Percentiles rank a stretch among this genome's conserved stretches.
Conservation (phyloP, 2,113 vertebrate species). For the Bucco capensis region DNA sequence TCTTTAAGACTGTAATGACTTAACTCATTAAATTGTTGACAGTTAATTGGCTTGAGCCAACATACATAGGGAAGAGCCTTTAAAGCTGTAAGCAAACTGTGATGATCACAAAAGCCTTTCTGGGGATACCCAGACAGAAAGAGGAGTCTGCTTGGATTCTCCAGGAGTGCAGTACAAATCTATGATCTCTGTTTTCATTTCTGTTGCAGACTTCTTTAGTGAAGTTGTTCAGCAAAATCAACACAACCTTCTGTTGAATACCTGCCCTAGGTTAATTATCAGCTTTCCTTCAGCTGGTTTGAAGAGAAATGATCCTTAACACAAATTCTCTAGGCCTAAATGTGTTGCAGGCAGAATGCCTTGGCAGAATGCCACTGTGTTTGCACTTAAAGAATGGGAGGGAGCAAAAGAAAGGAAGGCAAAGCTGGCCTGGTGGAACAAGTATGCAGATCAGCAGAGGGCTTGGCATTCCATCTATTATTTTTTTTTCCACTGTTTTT, state of each 20-base stretch:
- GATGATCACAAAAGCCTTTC: not conserved
- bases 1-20: not conserved
- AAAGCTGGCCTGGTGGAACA: not conserved
- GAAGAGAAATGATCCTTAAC: slow-evolving; percentile 37
- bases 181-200: not conserved
- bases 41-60: slow-evolving; percentile 11
- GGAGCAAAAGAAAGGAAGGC: slow-evolving; percentile 6
- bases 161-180: not conserved
- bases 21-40: not conserved
- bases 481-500: not conserved
- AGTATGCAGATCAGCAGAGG: slow-evolving; percentile 15
- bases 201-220: not conserved
- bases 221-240: not conserved
- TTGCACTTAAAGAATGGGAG: slow-evolving; percentile 7
- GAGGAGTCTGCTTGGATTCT: not conserved
- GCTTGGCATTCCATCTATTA: slow-evolving; percentile 32
- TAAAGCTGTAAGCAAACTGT: not conserved
- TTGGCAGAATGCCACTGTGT: not conserved
- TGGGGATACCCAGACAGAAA: not conserved
- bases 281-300: slow-evolving; percentile 19
- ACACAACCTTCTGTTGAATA: not conserved
- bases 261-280: slow-evolving; percentile 51
- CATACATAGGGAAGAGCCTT: not conserved
- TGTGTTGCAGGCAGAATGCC: not conserved
- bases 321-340: not conserved